Conservation (phyloP, 2,797 vertebrate genomes). For the Chaetodon trifasciatus region DNA sequence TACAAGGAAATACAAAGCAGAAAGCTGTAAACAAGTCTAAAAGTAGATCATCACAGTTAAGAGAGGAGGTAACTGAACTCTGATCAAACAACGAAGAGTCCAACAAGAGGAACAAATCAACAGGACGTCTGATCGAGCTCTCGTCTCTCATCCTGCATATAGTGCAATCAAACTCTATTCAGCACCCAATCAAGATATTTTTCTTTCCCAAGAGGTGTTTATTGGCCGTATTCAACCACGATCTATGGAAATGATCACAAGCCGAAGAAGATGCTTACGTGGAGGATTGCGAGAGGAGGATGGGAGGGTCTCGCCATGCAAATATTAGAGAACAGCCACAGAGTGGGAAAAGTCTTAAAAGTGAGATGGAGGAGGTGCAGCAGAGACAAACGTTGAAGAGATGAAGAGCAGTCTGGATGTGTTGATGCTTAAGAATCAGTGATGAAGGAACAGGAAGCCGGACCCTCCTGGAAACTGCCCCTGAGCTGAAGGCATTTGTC, state of each 20-base stretch:
- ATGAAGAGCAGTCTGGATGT: not conserved
- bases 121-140: not conserved
- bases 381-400: not conserved
- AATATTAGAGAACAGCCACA: not conserved
- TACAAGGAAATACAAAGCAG: too few relatives aligned
- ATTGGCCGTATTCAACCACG: not conserved
- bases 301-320: not conserved
- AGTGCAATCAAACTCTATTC: constrained; percentile 41
- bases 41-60: not conserved
- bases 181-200: constrained; percentile 18
- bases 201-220: constrained; percentile 8
- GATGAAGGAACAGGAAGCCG: not conserved
- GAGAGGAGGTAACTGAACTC: not conserved
- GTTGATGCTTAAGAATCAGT: not conserved
- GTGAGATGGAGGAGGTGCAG: not conserved
- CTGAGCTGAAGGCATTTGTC: constrained; percentile 19
- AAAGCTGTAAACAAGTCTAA: not conserved
- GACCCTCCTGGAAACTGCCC: not conserved
- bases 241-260: constrained; percentile 24
- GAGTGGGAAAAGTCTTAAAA: not conserved
- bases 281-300: not conserved
- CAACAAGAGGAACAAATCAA: constrained; percentile 2
- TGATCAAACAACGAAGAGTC: constrained; percentile 17
- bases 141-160: constrained; percentile 10
- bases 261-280: not conserved